A percentile compares a stretch with the other conserved stretches of the same genome.
These are phyloP conservation scores for Chinchilla lanigera DNA, from an alignment of 2,113 vertebrate genomes.

Conservation along the genomic window DNA sequence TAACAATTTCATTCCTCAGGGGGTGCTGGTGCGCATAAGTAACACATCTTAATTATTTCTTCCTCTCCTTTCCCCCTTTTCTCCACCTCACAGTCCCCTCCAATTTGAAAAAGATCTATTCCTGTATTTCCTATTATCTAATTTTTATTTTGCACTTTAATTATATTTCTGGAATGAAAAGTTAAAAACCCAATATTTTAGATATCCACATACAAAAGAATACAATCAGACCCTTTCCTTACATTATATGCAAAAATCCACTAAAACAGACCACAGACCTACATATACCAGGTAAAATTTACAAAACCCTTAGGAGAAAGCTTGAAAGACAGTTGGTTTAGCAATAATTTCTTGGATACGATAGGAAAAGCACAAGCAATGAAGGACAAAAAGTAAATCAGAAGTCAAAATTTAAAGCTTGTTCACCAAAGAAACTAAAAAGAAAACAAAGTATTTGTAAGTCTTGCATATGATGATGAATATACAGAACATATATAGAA, in stretches of 20 bases:
- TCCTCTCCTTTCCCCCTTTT: neutral
- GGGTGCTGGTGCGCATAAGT: neutral
- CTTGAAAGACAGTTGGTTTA: neutral
- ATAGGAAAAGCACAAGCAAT: neutral
- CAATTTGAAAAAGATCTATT: neutral
- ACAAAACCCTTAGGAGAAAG: neutral
- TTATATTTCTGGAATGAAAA: neutral
- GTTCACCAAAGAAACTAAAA: neutral
- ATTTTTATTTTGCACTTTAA: neutral
- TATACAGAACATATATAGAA: neutral
- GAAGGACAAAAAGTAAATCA: neutral
- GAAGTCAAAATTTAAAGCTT: neutral
- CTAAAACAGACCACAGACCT: neutral
- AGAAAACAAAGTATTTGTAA: constrained; percentile 6
- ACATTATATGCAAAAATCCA: neutral
- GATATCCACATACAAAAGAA: neutral
- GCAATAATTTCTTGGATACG: neutral
- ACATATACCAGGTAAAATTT: neutral
- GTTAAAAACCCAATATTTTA: constrained; percentile 11
- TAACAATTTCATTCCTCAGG: neutral
- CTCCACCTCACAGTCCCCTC: neutral
- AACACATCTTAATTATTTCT: neutral
- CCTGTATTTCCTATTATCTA: neutral
- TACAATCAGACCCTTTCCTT: neutral
- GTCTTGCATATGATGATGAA: neutral